phyloP scores from a whole-genome alignment of 92 coral and sea anemone genomes.

The Nematostella vectensis region DNA sequence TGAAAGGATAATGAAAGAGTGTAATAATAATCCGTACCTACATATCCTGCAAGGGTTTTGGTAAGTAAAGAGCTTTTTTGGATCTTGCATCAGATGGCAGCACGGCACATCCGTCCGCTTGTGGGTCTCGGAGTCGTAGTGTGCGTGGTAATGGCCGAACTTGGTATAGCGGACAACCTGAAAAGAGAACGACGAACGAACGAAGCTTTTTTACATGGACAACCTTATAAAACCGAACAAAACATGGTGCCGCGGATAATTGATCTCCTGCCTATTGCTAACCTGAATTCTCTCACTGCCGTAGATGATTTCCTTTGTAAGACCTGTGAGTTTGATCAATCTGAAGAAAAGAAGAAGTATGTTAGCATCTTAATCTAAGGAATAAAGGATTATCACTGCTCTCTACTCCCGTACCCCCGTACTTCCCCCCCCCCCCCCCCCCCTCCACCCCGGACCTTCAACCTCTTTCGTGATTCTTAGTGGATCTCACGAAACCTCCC shows the following conservation, averaged over 20 bases:
- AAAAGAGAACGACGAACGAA: not conserved
- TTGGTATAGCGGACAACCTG: constrained; percentile 81
- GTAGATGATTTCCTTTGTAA: constrained; percentile 66
- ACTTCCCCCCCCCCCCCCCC: no score
- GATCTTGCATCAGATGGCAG: constrained; percentile 62
- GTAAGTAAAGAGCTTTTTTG: constrained; percentile 8
- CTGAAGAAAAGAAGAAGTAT: constrained; percentile 15
- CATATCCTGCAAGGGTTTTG: constrained; percentile 67
- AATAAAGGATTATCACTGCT: not conserved
- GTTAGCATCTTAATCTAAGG: not conserved
- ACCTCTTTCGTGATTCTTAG: no score
- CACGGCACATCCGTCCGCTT: constrained; percentile 53
- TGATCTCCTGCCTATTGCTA: no score
- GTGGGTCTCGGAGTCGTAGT: constrained; percentile 87
- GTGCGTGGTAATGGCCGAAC: constrained; percentile 92
- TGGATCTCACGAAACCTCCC: no score
- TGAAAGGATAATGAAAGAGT: no score
- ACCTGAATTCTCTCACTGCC: constrained; percentile 95
- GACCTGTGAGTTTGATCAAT: constrained; percentile 69
- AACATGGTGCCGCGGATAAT: no score
- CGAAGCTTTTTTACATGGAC: no score
- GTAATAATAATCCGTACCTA: constrained; percentile 36
- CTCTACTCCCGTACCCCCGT: no score
- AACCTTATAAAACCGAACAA: no score
- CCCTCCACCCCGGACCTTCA: no score